Evolutionary conservation across 2,113 vertebrate species (phyloP).

Genomic region (Lophura nycthemera): DNA sequence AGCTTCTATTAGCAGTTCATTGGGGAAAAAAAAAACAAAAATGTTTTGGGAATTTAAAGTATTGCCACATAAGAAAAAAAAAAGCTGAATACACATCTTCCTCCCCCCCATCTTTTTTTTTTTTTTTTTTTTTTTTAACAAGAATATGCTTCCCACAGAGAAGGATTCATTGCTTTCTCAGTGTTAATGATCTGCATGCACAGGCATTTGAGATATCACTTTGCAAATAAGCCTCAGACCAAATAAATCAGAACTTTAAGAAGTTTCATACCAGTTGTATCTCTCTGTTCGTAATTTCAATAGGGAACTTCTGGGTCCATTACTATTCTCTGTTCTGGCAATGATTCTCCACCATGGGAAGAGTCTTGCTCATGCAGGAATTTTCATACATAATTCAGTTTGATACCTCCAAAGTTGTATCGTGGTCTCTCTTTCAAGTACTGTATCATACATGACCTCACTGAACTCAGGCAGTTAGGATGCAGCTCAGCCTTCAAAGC

Average conservation of each 20-base stretch:
- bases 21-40: neutral
- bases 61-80: neutral
- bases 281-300: neutral
- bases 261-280: neutral
- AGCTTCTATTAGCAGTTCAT: neutral
- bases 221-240: neutral
- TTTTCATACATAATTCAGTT: neutral
- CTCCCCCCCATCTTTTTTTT: no score
- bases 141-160: neutral
- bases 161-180: neutral
- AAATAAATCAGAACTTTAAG: neutral
- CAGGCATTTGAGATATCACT: neutral
- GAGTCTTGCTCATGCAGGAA: neutral
- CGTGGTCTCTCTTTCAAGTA: neutral
- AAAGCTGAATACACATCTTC: neutral
- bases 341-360: neutral
- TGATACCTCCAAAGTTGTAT: neutral
- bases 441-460: fast-evolving
- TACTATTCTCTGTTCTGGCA: neutral
- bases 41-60: neutral
- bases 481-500: neutral
- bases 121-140: neutral
- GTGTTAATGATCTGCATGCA: neutral
- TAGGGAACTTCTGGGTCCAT: neutral
- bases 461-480: neutral